A percentile compares a stretch with the other conserved stretches of the same genome.
These are phyloP conservation scores for Andricus quercusramuli DNA, from an alignment of 2,888 invertebrate genomes.

Conservation along the genomic window DNA sequence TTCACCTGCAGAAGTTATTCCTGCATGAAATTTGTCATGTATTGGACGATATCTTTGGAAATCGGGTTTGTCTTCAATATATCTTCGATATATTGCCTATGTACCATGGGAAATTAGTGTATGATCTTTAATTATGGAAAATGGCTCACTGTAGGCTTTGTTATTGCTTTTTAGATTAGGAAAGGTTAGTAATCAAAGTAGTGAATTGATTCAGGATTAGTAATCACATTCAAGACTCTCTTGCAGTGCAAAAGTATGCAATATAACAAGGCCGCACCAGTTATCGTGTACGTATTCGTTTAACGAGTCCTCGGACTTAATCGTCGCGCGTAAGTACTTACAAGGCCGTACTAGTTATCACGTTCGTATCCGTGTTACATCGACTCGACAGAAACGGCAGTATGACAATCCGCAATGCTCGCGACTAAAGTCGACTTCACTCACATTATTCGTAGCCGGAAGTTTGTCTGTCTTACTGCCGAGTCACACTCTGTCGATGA, in stretches of 20 bases:
- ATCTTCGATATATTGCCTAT: neutral
- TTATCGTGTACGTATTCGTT: slow-evolving; percentile 53
- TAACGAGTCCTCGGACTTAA: slow-evolving; percentile 67
- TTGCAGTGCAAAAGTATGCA: neutral
- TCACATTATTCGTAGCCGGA: slow-evolving; percentile 39
- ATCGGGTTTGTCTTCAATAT: neutral
- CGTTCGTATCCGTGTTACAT: slow-evolving; percentile 60
- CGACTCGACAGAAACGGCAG: slow-evolving; percentile 49
- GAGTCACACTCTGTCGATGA: slow-evolving; percentile 1
- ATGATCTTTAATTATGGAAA: too few species aligned
- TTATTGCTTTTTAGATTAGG: neutral
- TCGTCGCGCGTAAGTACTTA: slow-evolving; percentile 58
- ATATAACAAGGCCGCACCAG: slow-evolving; percentile 27
- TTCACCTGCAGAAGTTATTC: neutral
- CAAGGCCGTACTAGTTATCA: slow-evolving; percentile 67
- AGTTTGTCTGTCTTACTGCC: slow-evolving; percentile 27
- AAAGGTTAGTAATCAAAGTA: neutral
- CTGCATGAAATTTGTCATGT: neutral
- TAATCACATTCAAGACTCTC: neutral
- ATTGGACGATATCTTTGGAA: neutral
- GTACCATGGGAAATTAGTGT: too few species aligned
- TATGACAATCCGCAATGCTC: slow-evolving; percentile 47
- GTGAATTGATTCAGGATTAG: neutral
- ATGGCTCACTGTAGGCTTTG: too few species aligned
- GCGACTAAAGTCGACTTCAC: slow-evolving; percentile 39